These are phyloP conservation scores for Mycalesis mineus DNA, from an alignment of 2,888 invertebrate genomes.

Conservation along the genomic window DNA sequence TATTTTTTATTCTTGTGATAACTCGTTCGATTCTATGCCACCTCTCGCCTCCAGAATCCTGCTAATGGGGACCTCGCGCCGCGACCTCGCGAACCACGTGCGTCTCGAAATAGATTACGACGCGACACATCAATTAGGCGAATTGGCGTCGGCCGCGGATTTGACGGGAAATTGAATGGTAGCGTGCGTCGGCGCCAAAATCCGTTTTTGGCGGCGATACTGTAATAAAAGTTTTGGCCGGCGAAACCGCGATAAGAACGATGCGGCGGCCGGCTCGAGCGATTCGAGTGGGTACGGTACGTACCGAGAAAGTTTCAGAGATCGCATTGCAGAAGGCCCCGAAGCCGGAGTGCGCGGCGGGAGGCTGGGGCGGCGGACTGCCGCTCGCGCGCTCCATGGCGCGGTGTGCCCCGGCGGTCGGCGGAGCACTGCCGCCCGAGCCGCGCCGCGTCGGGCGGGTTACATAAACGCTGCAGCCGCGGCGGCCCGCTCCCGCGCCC, in stretches of 20 bases:
- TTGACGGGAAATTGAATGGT: constrained; percentile 30
- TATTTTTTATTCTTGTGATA: constrained; percentile 68
- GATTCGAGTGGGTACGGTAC: constrained; percentile 39
- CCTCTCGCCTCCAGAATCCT: constrained; percentile 35
- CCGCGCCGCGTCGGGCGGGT: constrained; percentile 53
- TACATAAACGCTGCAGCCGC: constrained; percentile 19
- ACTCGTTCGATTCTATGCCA: constrained; percentile 51
- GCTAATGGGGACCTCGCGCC: constrained; percentile 42
- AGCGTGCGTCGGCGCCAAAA: constrained; percentile 51
- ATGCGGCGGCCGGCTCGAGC: background rate
- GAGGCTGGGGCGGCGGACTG: constrained; percentile 43
- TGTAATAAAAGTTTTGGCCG: constrained; percentile 30
- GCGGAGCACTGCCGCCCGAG: constrained; percentile 59
- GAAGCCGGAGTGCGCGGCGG: constrained; percentile 61
- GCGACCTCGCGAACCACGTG: constrained; percentile 71
- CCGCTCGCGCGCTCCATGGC: constrained; percentile 61
- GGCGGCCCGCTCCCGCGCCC: constrained; percentile 58
- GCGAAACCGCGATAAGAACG: background rate
- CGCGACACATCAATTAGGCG: constrained; percentile 45
- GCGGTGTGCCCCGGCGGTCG: constrained; percentile 52
- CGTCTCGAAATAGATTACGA: constrained; percentile 59
- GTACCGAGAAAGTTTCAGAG: constrained; percentile 73
- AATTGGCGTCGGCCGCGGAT: constrained; percentile 30
- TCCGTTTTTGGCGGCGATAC: constrained; percentile 42
- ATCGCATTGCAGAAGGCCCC: constrained; percentile 75